phyloP scores from a whole-genome alignment of 2,888 invertebrate species.

The Serrognathus titanus region DNA sequence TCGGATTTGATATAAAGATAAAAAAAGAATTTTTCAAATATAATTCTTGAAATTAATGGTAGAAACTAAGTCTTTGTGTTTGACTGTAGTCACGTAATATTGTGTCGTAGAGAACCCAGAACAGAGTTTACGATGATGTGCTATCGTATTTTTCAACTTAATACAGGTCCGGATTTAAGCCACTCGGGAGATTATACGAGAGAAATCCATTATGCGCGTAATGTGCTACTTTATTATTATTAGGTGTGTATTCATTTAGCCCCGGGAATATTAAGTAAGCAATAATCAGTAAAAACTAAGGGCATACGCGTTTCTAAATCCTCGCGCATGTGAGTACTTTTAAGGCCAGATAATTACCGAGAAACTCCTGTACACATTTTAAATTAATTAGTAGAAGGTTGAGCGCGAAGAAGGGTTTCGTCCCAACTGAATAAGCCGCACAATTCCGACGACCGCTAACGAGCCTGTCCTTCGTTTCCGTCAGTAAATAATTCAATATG shows the following conservation, averaged over 20 bases:
- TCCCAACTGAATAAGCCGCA: slow-evolving; percentile 25
- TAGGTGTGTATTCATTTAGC: slow-evolving; percentile 26
- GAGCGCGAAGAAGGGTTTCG: slow-evolving; percentile 26
- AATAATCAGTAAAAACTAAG: slow-evolving; percentile 19
- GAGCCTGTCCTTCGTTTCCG: slow-evolving; percentile 23
- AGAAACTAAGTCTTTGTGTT: too few relatives aligned
- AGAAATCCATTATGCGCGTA: slow-evolving; percentile 26
- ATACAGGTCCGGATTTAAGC: not conserved
- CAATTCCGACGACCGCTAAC: slow-evolving; percentile 24
- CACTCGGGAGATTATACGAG: slow-evolving; percentile 21
- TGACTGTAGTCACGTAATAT: too few relatives aligned
- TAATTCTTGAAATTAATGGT: too few relatives aligned
- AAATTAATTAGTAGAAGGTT: slow-evolving; percentile 31
- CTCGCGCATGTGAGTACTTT: slow-evolving; percentile 12
- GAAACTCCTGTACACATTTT: slow-evolving; percentile 29
- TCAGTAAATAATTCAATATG: slow-evolving; percentile 31
- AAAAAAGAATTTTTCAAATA: too few relatives aligned
- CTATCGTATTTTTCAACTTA: too few relatives aligned
- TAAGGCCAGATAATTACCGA: slow-evolving; percentile 22
- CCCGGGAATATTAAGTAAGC: slow-evolving; percentile 22
- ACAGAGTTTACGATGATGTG: too few relatives aligned
- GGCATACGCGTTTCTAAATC: slow-evolving; percentile 14
- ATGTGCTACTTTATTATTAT: slow-evolving; percentile 28
- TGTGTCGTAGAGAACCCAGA: too few relatives aligned
- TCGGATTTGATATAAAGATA: too few relatives aligned